phyloP scores from a whole-genome alignment of 2,797 vertebrate genomes.

The Lithobates pipiens region DNA sequence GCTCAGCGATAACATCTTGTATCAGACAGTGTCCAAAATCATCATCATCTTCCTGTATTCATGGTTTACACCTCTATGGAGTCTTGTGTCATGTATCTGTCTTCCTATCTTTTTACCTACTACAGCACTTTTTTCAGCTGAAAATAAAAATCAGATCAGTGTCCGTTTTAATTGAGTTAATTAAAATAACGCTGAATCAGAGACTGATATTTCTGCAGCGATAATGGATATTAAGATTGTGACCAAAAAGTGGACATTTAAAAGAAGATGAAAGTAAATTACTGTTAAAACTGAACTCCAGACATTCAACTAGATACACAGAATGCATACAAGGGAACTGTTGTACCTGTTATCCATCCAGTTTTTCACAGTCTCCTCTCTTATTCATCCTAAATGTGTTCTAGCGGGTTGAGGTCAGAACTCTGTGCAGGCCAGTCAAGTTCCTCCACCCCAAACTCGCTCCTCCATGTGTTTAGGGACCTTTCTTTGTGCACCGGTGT shows the following conservation, averaged over 20 bases:
- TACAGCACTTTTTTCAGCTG: slow-evolving; percentile 30
- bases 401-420: no score
- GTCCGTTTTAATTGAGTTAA: slow-evolving; percentile 41
- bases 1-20: slow-evolving; percentile 19
- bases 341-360: no score
- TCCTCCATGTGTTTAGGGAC: no score
- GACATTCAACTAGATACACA: background rate
- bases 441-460: no score
- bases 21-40: slow-evolving; percentile 17
- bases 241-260: background rate
- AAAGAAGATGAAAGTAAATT: background rate
- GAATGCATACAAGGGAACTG: background rate
- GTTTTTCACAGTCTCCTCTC: no score
- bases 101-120: slow-evolving; percentile 35
- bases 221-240: background rate
- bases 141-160: slow-evolving; percentile 20
- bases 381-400: no score
- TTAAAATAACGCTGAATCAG: slow-evolving; percentile 42
- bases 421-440: no score
- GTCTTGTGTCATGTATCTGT: slow-evolving; percentile 32
- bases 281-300: background rate
- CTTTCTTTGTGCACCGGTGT: no score
- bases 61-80: slow-evolving; percentile 17
- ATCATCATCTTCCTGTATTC: slow-evolving; percentile 19
- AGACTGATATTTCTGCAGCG: slow-evolving; percentile 28